Evolutionary conservation across 2,888 invertebrate species (phyloP), one percentile per base, ranked within the genome.

Genomic region (Zygothrica quintamaculata): DNA sequence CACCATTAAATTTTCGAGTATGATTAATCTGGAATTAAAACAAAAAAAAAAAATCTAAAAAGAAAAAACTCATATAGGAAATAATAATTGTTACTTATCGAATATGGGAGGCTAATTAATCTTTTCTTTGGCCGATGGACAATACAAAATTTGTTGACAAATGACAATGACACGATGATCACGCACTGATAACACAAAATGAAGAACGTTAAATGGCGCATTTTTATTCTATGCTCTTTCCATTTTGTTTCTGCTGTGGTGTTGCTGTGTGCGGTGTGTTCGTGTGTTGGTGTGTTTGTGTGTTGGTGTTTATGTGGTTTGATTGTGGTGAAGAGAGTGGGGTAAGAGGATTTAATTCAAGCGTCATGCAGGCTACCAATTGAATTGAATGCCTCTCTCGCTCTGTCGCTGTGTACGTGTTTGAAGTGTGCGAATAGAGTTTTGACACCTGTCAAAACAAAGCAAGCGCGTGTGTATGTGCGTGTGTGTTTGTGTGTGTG

Each of bases 161-260:
- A 64, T 84, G 74, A 69, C 60, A 68, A 77, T 47, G 69, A 57
- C 61, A 67, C 62, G 69, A 62, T 62, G 80, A 80, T 87, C 80
- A 61, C 44, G 70, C 78, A 68, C 59, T 66, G 87, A 80, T 80
- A 84, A 51, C 65, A 69, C 29, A 29, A 33, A 51, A 33, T 70
- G 44, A 42, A 43, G 68, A 68, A 44, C 43, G 12, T 16, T 48
- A 52, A 67, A 56, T 25, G 34, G 13, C 25, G 57, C 33, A 43
- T 40, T 65, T n/a, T 16, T 9, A 8, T n/a, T 40, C 11, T 8
- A 22, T 22, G 5, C 18, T 22, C 18, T 26, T 33, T 34, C 1
- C 13, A 31, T 31, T 43, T 43, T 22, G 12, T 12, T 39, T 11
- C 26, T 55, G 26, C 39, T 31, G 33, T 22, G n/a, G 2, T n/a